phyloP scores from a whole-genome alignment of 2,797 vertebrate species.

The Cryptoprocta ferox region DNA sequence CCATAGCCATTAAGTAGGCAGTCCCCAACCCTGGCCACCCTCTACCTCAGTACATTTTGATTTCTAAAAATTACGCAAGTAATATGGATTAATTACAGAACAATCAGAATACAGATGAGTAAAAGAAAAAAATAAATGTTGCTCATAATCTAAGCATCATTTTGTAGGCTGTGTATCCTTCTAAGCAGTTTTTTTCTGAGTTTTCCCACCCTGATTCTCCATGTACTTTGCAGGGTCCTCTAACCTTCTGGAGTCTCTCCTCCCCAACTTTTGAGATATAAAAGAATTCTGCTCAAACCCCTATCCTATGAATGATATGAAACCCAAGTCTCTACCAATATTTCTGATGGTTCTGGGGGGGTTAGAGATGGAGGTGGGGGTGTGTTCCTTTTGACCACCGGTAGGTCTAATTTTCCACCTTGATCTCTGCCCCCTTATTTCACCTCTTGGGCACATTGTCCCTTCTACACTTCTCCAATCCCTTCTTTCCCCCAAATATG shows the following conservation, averaged over 20 bases:
- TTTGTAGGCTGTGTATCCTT: background rate
- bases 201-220: background rate
- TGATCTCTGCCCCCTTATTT: background rate
- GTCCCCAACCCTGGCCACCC: background rate
- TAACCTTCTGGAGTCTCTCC: background rate
- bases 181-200: background rate
- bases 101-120: constrained; percentile 3
- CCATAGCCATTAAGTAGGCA: background rate
- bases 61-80: constrained; percentile 13
- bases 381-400: background rate
- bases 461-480: background rate
- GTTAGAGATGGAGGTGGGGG: background rate
- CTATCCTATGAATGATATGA: background rate
- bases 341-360: background rate
- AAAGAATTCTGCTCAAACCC: constrained; percentile 17
- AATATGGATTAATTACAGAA: background rate
- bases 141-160: background rate
- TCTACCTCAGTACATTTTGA: background rate
- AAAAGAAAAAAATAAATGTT: background rate
- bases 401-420: background rate
- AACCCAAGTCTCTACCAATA: background rate
- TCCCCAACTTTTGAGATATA: background rate
- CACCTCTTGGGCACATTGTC: background rate
- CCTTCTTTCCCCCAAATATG: background rate
- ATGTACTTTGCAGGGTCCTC: background rate